Percentiles rank a stretch among this genome's conserved stretches.
phyloP scores from a whole-genome alignment of 1,140 invertebrate species.

The Caenorhabditis tropicalis region DNA sequence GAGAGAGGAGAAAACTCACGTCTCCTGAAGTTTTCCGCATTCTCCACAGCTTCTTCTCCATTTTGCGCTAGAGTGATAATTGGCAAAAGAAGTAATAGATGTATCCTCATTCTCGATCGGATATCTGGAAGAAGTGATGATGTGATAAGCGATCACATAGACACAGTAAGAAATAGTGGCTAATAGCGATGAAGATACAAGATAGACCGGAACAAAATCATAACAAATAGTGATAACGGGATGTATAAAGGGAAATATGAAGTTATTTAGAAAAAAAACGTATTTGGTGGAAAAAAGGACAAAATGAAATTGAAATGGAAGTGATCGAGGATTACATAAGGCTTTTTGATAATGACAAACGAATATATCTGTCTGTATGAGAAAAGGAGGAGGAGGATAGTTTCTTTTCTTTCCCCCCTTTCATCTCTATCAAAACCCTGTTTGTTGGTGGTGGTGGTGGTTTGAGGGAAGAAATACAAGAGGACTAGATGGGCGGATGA shows the following conservation, averaged over 20 bases:
- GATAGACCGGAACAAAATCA: conserved; percentile 15
- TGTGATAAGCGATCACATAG: conserved; percentile 7
- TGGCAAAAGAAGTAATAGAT: conserved; percentile 10
- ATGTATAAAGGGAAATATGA: too few species aligned
- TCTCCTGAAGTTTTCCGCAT: conserved; percentile 9
- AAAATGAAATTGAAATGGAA: not conserved
- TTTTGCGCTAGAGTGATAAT: not conserved
- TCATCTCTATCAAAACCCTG: conserved; percentile 41
- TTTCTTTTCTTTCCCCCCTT: not conserved
- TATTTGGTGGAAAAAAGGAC: not conserved
- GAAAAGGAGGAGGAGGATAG: not conserved
- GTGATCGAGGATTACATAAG: conserved; percentile 16
- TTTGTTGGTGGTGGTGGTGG: conserved; percentile 40
- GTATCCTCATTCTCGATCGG: conserved; percentile 17
- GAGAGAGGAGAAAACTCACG: too few species aligned
- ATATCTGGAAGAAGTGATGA: not conserved
- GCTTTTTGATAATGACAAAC: conserved; percentile 36
- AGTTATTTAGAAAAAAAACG: too few species aligned
- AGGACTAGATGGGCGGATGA: conserved; percentile 1
- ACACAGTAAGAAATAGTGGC: conserved; percentile 15
- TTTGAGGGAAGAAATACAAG: conserved; percentile 19
- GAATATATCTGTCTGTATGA: conserved; percentile 40
- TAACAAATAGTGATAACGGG: not conserved
- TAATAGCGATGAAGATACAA: not conserved
- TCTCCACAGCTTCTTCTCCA: conserved; percentile 17